phyloP scores from a whole-genome alignment of 2,797 vertebrate species.

The Picus viridis region DNA sequence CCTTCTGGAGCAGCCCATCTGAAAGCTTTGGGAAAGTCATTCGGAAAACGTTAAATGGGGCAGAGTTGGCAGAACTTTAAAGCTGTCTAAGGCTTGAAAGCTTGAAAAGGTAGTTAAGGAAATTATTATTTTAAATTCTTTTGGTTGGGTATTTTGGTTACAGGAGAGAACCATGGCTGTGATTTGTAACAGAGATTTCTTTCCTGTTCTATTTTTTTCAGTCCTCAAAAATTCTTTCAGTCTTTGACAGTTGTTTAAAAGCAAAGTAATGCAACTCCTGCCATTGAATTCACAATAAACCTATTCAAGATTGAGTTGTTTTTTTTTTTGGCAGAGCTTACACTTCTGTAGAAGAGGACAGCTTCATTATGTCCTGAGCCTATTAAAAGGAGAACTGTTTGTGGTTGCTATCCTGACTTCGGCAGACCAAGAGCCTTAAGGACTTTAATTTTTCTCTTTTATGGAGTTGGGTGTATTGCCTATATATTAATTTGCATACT shows the following conservation, averaged over 20 bases:
- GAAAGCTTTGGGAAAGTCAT: constrained; percentile 65
- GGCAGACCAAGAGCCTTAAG: constrained; percentile 29
- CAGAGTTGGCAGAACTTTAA: constrained; percentile 38
- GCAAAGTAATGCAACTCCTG: constrained; percentile 36
- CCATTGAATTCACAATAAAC: constrained; percentile 42
- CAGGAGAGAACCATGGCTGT: constrained; percentile 44
- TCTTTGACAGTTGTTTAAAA: constrained; percentile 41
- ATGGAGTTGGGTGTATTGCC: constrained; percentile 46
- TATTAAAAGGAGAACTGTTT: neutral
- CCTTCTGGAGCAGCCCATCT: constrained; percentile 62
- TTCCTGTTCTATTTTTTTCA: constrained; percentile 34
- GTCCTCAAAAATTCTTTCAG: neutral
- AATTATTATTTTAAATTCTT: neutral
- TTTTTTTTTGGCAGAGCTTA: neutral
- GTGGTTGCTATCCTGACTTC: neutral
- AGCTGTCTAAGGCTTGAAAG: constrained; percentile 44
- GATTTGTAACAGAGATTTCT: constrained; percentile 25
- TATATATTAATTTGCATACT: constrained; percentile 74
- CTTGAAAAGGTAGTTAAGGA: constrained; percentile 44
- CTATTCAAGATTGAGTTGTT: neutral
- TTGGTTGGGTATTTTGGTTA: constrained; percentile 26
- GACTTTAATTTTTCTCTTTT: neutral
- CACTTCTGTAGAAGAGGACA: neutral
- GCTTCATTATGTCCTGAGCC: constrained; percentile 11
- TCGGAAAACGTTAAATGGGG: constrained; percentile 49